Conservation (phyloP, 2,888 invertebrate genomes). For the Drosophila koepferae region DNA sequence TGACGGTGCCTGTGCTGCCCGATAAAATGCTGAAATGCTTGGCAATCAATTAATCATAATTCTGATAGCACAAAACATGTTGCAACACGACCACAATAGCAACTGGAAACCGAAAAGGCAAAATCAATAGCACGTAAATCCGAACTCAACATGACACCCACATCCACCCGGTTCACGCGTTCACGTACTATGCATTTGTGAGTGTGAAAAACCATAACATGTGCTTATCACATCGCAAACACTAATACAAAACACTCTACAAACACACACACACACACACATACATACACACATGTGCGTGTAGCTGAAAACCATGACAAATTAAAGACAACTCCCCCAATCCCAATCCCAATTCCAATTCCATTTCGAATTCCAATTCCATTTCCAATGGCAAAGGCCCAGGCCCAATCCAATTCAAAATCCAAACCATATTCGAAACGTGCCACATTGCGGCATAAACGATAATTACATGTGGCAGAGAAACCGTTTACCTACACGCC, state of each 20-base stretch:
- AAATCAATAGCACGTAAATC: constrained; percentile 66
- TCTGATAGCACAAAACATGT: constrained; percentile 74
- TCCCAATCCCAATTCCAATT: constrained; percentile 19
- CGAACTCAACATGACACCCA: constrained; percentile 6
- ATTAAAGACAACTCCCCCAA: constrained; percentile 59
- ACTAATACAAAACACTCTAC: constrained; percentile 40
- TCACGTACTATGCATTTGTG: constrained; percentile 26
- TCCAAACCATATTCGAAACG: constrained; percentile 64
- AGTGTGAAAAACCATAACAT: constrained; percentile 78
- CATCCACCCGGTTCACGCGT: neutral
- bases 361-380: constrained; percentile 33
- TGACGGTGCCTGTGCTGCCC: constrained; percentile 3
- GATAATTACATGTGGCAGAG: constrained; percentile 70
- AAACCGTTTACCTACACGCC: constrained; percentile 49
- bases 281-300: constrained; percentile 34
- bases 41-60: constrained; percentile 77
- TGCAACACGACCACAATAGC: constrained; percentile 68
- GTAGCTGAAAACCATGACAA: constrained; percentile 77
- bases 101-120: constrained; percentile 50
- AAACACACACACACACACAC: constrained; percentile 22
- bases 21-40: constrained; percentile 48
- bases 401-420: constrained; percentile 21
- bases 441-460: constrained; percentile 72
- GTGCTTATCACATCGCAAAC: constrained; percentile 73
- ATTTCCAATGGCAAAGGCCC: constrained; percentile 21